Evolutionary conservation across 2,797 vertebrate genomes (phyloP).

Genomic region (Oreonectes daqikongensis): DNA sequence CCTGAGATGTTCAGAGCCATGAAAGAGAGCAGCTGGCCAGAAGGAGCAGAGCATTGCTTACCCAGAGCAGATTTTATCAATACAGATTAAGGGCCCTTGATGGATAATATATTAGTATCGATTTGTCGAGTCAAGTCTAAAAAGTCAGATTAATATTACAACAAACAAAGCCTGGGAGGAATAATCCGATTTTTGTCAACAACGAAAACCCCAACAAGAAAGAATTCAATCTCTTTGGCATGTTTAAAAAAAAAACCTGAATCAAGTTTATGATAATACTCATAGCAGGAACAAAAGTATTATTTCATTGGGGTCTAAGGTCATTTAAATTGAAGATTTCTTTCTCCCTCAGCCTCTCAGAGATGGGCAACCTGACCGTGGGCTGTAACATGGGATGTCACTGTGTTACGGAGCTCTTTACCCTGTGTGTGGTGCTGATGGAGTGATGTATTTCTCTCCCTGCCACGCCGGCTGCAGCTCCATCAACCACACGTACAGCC

Average conservation of each 20-base stretch:
- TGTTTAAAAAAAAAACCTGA: not conserved
- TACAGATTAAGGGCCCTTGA: not conserved
- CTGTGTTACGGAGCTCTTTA: slow-evolving; percentile 80
- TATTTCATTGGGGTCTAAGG: not conserved
- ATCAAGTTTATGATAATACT: not conserved
- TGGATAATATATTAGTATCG: slow-evolving; percentile 7
- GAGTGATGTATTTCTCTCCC: slow-evolving; percentile 86
- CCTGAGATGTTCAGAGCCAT: no score
- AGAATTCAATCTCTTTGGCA: not conserved
- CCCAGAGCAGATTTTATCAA: not conserved
- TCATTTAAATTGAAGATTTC: not conserved
- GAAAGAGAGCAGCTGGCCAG: not conserved
- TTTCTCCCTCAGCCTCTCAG: slow-evolving; percentile 17
- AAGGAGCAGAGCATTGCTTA: not conserved
- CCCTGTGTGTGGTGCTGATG: slow-evolving; percentile 86
- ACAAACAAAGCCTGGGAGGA: not conserved
- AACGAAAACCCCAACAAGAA: no score
- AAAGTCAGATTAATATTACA: not conserved
- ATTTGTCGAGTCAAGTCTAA: not conserved
- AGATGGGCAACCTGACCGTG: slow-evolving; percentile 69
- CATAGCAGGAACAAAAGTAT: not conserved
- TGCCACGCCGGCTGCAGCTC: slow-evolving; percentile 86
- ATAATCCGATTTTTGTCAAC: no score
- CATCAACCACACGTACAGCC: slow-evolving; percentile 62
- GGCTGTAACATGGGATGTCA: slow-evolving; percentile 82